Percentiles rank a stretch among this genome's conserved stretches.
These are phyloP conservation scores for Phyllostomus hastatus DNA, from an alignment of 2,113 vertebrate genomes.

Conservation along the genomic window DNA sequence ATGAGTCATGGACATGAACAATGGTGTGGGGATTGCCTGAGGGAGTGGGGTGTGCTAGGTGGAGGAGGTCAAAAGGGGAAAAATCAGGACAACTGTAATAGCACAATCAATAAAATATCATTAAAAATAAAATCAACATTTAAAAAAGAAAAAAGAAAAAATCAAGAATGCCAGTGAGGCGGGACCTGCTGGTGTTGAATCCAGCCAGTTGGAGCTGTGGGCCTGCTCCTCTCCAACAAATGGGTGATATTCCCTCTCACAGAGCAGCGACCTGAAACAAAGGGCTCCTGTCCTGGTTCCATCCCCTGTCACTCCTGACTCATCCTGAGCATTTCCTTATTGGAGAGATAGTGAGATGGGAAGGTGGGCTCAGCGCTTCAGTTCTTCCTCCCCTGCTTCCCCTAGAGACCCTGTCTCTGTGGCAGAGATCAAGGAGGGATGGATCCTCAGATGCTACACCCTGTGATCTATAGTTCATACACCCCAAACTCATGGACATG, in stretches of 20 bases:
- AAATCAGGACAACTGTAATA: too few relatives aligned
- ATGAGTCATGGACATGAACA: too few relatives aligned
- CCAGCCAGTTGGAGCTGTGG: not conserved
- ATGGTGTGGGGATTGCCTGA: too few relatives aligned
- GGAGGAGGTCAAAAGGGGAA: too few relatives aligned
- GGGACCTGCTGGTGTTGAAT: not conserved
- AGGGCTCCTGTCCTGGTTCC: not conserved
- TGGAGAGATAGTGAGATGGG: not conserved
- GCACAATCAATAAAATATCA: too few relatives aligned
- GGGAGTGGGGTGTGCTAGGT: too few relatives aligned
- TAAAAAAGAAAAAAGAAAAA: too few relatives aligned
- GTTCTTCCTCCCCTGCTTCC: not conserved
- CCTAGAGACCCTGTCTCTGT: not conserved
- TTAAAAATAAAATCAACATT: too few relatives aligned
- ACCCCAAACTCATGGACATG: not conserved
- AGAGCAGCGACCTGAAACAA: not conserved
- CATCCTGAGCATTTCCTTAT: not conserved
- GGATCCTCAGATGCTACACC: not conserved
- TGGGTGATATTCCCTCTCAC: not conserved
- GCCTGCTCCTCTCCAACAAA: not conserved
- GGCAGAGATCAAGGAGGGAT: not conserved
- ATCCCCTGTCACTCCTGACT: not conserved
- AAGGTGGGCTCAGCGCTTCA: not conserved
- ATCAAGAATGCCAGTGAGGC: rapidly evolving
- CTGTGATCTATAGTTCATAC: not conserved